These are phyloP conservation scores for Ctenopoma kingsleyae DNA, from an alignment of 2,797 vertebrate species.

Conservation along the genomic window DNA sequence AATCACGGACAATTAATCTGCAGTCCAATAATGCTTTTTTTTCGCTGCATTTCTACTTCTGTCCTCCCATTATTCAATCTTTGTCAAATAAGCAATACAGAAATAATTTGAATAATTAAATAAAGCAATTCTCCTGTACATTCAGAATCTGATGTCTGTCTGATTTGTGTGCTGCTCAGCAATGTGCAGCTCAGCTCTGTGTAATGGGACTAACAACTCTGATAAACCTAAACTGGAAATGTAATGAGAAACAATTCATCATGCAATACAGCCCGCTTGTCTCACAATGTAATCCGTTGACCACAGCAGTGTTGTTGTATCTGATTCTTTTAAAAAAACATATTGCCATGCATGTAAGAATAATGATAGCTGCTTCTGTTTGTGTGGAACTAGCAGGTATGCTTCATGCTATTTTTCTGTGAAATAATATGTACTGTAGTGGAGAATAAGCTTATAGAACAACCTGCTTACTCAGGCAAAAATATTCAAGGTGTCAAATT, in stretches of 20 bases:
- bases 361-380: constrained; percentile 42
- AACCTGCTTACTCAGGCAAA: constrained; percentile 10
- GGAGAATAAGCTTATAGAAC: constrained; percentile 11
- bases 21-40: background rate
- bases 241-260: constrained; percentile 74
- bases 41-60: no score
- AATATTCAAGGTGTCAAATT: constrained; percentile 28
- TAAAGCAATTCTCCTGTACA: constrained; percentile 27
- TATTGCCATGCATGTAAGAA: constrained; percentile 47
- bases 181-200: constrained; percentile 38
- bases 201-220: constrained; percentile 56
- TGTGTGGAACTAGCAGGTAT: constrained; percentile 30
- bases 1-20: background rate
- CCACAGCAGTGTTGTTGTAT: constrained; percentile 38
- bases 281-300: constrained; percentile 50
- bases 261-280: constrained; percentile 46
- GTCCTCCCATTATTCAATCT: constrained; percentile 43
- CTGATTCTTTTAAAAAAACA: constrained; percentile 45
- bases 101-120: constrained; percentile 62
- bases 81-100: constrained; percentile 19
- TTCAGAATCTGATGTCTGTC: constrained; percentile 16
- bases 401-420: constrained; percentile 9
- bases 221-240: constrained; percentile 58
- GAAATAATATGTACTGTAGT: constrained; percentile 19
- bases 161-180: constrained; percentile 25